Evolutionary conservation across 2,113 vertebrate species (phyloP).

Genomic region (Dolichallabes microphthalmus): DNA sequence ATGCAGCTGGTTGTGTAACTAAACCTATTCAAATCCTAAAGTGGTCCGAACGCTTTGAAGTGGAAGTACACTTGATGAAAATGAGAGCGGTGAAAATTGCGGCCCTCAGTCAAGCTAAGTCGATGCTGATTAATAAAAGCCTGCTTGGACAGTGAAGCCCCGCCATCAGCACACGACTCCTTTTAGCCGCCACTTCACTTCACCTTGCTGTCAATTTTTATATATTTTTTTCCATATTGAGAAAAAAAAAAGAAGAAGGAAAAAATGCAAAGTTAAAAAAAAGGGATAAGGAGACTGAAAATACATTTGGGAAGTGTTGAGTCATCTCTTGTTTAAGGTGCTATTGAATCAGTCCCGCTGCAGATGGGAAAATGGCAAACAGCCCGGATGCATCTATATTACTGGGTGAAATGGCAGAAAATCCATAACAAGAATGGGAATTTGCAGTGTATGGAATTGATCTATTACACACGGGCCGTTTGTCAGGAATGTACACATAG

Average conservation of each 20-base stretch:
- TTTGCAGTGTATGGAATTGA: slow-evolving; percentile 58
- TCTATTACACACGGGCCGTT: slow-evolving; percentile 58
- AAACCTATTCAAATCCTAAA: slow-evolving; percentile 41
- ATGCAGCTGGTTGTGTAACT: slow-evolving; percentile 20
- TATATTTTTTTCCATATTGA: slow-evolving; percentile 23
- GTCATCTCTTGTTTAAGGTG: slow-evolving; percentile 57
- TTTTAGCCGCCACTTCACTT: slow-evolving; percentile 32
- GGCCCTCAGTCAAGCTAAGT: slow-evolving; percentile 38
- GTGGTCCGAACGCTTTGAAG: slow-evolving; percentile 32
- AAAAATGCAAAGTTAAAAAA: slow-evolving; percentile 16
- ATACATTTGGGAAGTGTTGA: slow-evolving; percentile 43
- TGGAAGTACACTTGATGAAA: slow-evolving; percentile 45
- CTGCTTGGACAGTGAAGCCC: slow-evolving; percentile 26
- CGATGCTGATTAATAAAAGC: slow-evolving; percentile 48
- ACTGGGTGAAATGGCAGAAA: slow-evolving; percentile 66
- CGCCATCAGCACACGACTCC: slow-evolving; percentile 16
- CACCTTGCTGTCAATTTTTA: slow-evolving; percentile 25
- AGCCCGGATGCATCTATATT: slow-evolving; percentile 53
- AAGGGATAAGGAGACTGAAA: slow-evolving; percentile 34
- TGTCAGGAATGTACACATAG: slow-evolving; percentile 66
- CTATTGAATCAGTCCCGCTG: slow-evolving; percentile 48
- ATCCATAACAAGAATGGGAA: slow-evolving; percentile 62
- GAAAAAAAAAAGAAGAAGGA: slow-evolving; percentile 14
- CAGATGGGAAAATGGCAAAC: slow-evolving; percentile 32
- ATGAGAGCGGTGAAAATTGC: slow-evolving; percentile 35